Conservation (phyloP, 2,888 invertebrate species). For the Trissoscelio sp. region DNA sequence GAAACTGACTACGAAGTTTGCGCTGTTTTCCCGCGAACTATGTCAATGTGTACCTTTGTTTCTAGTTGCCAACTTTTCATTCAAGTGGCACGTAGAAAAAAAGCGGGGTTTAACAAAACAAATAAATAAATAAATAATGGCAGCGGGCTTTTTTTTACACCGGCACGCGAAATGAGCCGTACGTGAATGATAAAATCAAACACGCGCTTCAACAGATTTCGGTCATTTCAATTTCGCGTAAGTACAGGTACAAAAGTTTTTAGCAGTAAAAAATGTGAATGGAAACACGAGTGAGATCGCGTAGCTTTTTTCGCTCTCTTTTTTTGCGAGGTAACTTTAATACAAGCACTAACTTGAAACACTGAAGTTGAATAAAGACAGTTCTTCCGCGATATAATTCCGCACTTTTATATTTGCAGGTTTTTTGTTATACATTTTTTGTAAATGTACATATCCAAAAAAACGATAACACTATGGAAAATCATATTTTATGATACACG, state of each 20-base stretch:
- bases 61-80: conserved; percentile 12
- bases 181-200: conserved; percentile 33
- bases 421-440: conserved; percentile 10
- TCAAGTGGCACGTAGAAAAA: background rate
- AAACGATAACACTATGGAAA: background rate
- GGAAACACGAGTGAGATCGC: conserved; percentile 39
- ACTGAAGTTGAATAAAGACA: conserved; percentile 35
- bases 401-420: conserved; percentile 32
- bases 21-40: background rate
- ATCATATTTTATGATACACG: background rate
- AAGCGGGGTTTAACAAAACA: background rate
- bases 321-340: conserved; percentile 50
- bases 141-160: too few relatives aligned
- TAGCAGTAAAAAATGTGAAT: conserved; percentile 32
- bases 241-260: conserved; percentile 31
- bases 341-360: conserved; percentile 49
- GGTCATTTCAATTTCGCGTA: conserved; percentile 32
- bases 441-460: background rate
- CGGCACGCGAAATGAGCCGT: conserved; percentile 16
- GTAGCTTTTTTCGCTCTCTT: conserved; percentile 12
- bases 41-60: background rate
- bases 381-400: conserved; percentile 34
- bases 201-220: conserved; percentile 24
- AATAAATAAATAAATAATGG: conserved; percentile 6
- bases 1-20: conserved; percentile 26